Conservation (phyloP, 2,113 vertebrate species). For the Propithecus coquereli region DNA sequence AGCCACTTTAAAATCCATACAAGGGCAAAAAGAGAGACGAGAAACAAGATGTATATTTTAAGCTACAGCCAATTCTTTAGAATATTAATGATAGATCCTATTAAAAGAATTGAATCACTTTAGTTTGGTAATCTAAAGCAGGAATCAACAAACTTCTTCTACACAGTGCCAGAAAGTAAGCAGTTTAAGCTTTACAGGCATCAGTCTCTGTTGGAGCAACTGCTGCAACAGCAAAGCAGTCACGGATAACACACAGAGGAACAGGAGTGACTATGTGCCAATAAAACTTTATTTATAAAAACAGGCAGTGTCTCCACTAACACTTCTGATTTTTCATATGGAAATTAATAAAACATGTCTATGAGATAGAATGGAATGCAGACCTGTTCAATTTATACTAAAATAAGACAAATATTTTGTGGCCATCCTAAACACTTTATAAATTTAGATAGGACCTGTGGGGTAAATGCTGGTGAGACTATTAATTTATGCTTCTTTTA, state of each 20-base stretch:
- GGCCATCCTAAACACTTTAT: background rate
- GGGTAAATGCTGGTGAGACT: background rate
- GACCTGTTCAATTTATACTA: background rate
- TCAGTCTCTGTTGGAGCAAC: background rate
- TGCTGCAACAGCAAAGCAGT: background rate
- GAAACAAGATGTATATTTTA: background rate
- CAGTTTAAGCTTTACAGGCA: background rate
- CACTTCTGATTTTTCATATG: background rate
- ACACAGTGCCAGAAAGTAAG: background rate
- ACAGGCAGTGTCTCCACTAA: background rate
- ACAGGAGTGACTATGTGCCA: background rate
- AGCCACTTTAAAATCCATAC: background rate
- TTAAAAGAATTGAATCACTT: background rate
- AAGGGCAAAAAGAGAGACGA: background rate
- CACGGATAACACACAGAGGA: background rate
- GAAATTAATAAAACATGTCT: background rate
- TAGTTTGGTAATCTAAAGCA: background rate
- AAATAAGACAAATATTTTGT: background rate
- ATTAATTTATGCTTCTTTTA: background rate
- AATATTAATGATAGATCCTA: background rate
- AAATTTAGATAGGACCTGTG: background rate
- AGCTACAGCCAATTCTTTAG: background rate
- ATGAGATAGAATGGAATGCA: background rate
- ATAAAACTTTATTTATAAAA: background rate
- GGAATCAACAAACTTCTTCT: background rate